Conservation (phyloP, 2,888 invertebrate genomes). For the Drosophila rellima region DNA sequence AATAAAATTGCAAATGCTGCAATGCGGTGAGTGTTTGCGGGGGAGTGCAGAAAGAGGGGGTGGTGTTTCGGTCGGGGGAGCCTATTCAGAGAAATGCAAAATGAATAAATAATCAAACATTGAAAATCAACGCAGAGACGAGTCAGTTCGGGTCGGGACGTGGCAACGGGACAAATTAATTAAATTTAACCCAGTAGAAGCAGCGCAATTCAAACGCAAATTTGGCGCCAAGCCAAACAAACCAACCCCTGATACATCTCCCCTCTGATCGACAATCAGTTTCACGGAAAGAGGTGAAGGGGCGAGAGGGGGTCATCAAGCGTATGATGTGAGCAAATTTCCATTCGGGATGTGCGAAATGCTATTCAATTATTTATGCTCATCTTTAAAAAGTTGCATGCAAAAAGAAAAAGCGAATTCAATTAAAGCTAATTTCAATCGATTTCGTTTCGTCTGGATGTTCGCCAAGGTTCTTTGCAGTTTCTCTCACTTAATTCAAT, state of each 20-base stretch:
- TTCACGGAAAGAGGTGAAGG: neutral
- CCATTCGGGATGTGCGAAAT: slow-evolving; percentile 72
- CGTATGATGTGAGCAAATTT: slow-evolving; percentile 51
- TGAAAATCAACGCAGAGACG: slow-evolving; percentile 42
- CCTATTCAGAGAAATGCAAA: slow-evolving; percentile 68
- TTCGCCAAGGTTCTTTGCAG: slow-evolving; percentile 43
- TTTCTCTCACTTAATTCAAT: slow-evolving; percentile 31
- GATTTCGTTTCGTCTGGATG: slow-evolving; percentile 59
- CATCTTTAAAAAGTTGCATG: slow-evolving; percentile 59
- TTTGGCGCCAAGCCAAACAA: slow-evolving; percentile 67
- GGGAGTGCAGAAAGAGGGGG: neutral
- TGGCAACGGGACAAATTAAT: slow-evolving; percentile 75
- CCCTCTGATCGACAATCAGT: neutral
- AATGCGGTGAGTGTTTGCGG: slow-evolving; percentile 42
- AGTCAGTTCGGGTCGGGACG: slow-evolving; percentile 5
- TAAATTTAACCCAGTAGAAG: slow-evolving; percentile 80
- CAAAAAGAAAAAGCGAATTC: slow-evolving; percentile 38
- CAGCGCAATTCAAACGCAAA: slow-evolving; percentile 62
- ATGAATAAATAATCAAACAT: slow-evolving; percentile 79
- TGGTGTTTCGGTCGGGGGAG: neutral
- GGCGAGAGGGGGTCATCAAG: neutral
- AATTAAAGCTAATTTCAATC: slow-evolving; percentile 64
- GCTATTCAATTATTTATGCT: slow-evolving; percentile 75
- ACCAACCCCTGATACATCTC: slow-evolving; percentile 1
- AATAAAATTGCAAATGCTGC: slow-evolving; percentile 78